Conservation (phyloP, 1,140 invertebrate species). For the Theocolax elegans region DNA sequence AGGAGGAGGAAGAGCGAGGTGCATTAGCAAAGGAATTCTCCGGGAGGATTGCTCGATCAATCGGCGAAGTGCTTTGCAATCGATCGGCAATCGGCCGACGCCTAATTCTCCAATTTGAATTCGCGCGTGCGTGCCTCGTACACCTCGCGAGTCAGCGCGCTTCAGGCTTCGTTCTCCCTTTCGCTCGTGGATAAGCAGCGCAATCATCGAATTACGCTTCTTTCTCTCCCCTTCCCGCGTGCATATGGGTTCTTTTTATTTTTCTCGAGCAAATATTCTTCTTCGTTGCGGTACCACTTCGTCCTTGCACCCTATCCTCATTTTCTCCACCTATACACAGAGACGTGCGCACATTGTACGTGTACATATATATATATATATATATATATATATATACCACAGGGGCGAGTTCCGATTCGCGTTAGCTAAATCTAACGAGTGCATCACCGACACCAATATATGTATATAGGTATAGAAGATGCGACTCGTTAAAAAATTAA, state of each 20-base stretch:
- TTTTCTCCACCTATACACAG: too few species aligned
- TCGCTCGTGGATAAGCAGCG: constrained; percentile 24
- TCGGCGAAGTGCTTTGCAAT: constrained; percentile 8
- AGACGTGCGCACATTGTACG: too few species aligned
- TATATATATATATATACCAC: too few species aligned
- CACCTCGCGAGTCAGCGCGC: not conserved
- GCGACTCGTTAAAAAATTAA: too few species aligned
- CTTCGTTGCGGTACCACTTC: not conserved
- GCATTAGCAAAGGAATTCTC: constrained; percentile 18
- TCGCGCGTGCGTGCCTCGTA: constrained; percentile 37
- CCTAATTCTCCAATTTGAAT: constrained; percentile 57
- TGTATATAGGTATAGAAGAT: too few species aligned
- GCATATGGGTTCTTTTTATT: not conserved
- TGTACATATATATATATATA: too few species aligned
- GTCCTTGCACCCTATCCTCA: not conserved
- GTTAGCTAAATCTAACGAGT: too few species aligned
- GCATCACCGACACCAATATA: too few species aligned
- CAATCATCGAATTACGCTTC: constrained; percentile 27
- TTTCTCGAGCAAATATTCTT: not conserved
- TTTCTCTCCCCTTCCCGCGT: constrained; percentile 4
- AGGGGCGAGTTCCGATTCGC: too few species aligned
- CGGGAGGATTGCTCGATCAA: constrained; percentile 21
- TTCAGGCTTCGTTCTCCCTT: not conserved
- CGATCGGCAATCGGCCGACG: constrained; percentile 28
- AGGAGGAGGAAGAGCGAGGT: too few species aligned